Evolutionary conservation across 2,113 vertebrate species (phyloP).

Genomic region (Phoenicopterus ruber): DNA sequence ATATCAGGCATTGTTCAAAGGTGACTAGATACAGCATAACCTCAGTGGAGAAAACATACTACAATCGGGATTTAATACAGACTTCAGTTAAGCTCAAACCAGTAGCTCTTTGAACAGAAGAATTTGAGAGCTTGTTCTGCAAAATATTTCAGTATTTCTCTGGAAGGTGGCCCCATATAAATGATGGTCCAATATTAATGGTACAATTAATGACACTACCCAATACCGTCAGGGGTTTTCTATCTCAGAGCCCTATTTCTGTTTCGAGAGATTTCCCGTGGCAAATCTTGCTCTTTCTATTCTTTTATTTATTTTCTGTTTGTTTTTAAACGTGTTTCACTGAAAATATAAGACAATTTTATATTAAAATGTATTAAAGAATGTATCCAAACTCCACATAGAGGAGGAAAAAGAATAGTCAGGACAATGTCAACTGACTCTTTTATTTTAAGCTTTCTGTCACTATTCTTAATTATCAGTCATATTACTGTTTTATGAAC

Average conservation of each 20-base stretch:
- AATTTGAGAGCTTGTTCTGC: background rate
- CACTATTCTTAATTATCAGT: background rate
- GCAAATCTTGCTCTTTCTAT: background rate
- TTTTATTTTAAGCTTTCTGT: background rate
- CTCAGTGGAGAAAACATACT: background rate
- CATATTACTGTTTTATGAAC: background rate
- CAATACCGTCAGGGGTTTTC: background rate
- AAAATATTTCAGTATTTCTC: background rate
- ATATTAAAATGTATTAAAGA: background rate
- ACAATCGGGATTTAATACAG: background rate
- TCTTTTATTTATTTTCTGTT: background rate
- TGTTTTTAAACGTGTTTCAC: background rate
- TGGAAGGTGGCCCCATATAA: background rate
- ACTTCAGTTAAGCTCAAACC: background rate
- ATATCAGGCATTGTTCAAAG: background rate
- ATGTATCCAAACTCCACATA: background rate
- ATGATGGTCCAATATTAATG: background rate
- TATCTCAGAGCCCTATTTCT: background rate
- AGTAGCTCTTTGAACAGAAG: background rate
- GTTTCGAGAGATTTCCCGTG: background rate
- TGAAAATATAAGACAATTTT: background rate
- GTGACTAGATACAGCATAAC: background rate
- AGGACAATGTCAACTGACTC: background rate
- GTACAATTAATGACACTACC: background rate
- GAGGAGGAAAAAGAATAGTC: background rate